Evolutionary conservation across 2,113 vertebrate genomes (phyloP), one percentile per base, ranked within the genome.

Genomic region (Mastomys coucha): DNA sequence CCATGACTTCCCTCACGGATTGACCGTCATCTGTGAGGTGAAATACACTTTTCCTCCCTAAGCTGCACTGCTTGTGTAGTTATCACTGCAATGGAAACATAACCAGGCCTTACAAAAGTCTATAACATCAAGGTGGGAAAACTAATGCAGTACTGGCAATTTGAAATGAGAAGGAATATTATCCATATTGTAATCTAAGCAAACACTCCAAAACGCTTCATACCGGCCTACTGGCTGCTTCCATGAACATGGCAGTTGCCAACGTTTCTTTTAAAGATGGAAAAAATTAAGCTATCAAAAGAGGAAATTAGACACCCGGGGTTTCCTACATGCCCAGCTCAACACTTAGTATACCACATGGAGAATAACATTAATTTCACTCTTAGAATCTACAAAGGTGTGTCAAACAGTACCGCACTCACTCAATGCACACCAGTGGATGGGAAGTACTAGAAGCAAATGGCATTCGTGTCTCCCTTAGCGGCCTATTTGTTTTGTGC

Each of bases 351-450:
- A 77, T 96, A 94, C 20, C 20, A 87, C 6, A 33, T 56, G 11
- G 22, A 91, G 77, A 87, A 91, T 77, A 78, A 96, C 88, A 92
- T 88, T 26, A 85, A 92, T 58, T 93, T 96, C 24, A 95, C 12
- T 90, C 17, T 91, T 95, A 89, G 14, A 89, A 82, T 92, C 92
- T 51, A 60, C 42, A 96, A 95, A 89, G 19, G 4, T n/a, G 11
- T 88, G 93, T 49, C 33, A 78, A 11, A 73, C 2, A 80, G 17
- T 36, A 89, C 26, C 77, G 13, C 16, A 51, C 13, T 28, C 86
- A 76, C 56, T 85, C 88, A 91, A 16, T 65, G 39, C 82, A 0
- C n/a, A 9, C 22, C 6, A 5, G 49, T 91, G 20, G 60, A 56
- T 31, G 94, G 4, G 72, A 60, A 12, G 72, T 4, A 49, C 39